phyloP scores from a whole-genome alignment of 2,113 vertebrate species.

The Odocoileus virginianus region DNA sequence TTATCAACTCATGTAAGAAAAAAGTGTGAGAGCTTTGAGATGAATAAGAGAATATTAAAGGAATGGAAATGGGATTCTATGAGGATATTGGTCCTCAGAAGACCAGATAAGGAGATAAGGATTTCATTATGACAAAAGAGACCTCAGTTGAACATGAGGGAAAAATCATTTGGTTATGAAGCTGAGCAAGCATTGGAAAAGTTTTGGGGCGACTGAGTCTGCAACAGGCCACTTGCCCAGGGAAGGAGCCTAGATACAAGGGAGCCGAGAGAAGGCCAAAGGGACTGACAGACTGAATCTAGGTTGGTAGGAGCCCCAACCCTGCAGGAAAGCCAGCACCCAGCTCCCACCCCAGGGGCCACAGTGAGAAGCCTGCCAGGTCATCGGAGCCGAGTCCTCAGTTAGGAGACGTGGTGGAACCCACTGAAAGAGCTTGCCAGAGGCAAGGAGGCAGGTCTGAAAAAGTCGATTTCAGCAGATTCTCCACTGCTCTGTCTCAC shows the following conservation, averaged over 20 bases:
- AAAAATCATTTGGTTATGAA: not conserved
- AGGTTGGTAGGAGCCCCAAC: not conserved
- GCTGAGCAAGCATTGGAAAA: not conserved
- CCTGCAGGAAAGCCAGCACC: not conserved
- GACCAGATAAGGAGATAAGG: not conserved
- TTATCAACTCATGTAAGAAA: not conserved
- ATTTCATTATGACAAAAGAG: not conserved
- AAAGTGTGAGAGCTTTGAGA: not conserved
- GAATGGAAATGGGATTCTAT: not conserved
- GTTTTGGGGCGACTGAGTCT: not conserved
- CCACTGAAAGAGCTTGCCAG: not conserved
- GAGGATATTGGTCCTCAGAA: not conserved
- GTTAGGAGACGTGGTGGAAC: fast-evolving
- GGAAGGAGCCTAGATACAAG: not conserved
- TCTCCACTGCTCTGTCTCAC: not conserved
- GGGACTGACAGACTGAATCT: not conserved
- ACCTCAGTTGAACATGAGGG: not conserved
- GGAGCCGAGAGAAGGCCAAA: not conserved
- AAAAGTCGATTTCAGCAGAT: not conserved
- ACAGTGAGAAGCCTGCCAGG: not conserved
- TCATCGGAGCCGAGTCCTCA: not conserved
- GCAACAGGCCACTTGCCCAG: not conserved
- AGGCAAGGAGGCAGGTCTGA: not conserved
- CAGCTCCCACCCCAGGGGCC: not conserved
- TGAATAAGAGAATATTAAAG: not conserved